These are phyloP conservation scores for Perdita meconis DNA, from an alignment of 2,888 invertebrate species.

Conservation along the genomic window DNA sequence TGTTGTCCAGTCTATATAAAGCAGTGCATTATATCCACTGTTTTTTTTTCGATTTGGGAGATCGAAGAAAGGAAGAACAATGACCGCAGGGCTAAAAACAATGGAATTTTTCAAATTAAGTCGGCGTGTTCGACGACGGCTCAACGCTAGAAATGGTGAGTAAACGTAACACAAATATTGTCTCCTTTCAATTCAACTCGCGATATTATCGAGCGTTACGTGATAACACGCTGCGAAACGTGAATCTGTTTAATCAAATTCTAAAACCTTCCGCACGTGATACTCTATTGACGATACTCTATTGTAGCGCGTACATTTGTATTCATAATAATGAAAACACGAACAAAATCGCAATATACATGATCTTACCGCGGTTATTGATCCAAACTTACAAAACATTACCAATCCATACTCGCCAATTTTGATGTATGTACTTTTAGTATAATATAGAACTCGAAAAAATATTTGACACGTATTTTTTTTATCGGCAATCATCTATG, in stretches of 20 bases:
- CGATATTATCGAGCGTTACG: constrained; percentile 28
- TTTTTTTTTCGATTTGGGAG: background rate
- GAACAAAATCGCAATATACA: background rate
- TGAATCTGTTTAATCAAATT: constrained; percentile 27
- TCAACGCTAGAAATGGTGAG: constrained; percentile 75
- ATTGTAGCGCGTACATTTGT: background rate
- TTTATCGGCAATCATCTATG: too few species aligned
- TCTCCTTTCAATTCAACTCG: constrained; percentile 12
- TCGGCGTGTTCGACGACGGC: constrained; percentile 68
- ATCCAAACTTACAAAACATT: too few species aligned
- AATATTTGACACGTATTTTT: too few species aligned
- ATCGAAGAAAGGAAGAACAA: constrained; percentile 26
- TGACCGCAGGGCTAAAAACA: constrained; percentile 71
- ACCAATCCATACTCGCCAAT: too few species aligned
- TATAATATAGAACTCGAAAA: too few species aligned
- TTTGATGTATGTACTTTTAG: too few species aligned
- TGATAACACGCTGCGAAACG: constrained; percentile 43
- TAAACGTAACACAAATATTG: constrained; percentile 31
- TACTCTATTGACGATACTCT: constrained; percentile 13
- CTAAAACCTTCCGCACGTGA: constrained; percentile 30
- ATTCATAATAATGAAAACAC: background rate
- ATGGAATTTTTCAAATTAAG: constrained; percentile 72
- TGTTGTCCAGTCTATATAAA: background rate
- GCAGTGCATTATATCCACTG: background rate
- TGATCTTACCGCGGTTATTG: too few species aligned